phyloP scores from a whole-genome alignment of 2,888 invertebrate genomes.

The Orchestes rusci region DNA sequence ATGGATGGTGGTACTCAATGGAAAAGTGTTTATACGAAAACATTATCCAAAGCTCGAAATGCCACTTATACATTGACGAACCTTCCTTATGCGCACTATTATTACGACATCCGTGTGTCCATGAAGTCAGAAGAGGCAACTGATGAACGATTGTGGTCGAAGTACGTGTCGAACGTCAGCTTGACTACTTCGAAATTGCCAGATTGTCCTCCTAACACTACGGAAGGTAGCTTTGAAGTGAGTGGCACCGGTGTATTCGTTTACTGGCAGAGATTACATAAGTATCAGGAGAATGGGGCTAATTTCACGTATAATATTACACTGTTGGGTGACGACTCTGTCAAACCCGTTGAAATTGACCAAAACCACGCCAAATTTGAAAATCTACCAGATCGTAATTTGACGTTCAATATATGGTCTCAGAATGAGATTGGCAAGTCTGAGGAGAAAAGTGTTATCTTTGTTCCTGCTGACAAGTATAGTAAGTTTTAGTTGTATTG shows the following conservation, averaged over 20 bases:
- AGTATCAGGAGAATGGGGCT: constrained; percentile 63
- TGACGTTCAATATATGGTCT: constrained; percentile 53
- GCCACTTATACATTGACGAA: constrained; percentile 45
- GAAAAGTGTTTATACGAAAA: constrained; percentile 25
- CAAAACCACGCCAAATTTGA: constrained; percentile 55
- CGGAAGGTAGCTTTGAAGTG: constrained; percentile 65
- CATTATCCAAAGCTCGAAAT: background rate
- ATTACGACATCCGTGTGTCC: constrained; percentile 66
- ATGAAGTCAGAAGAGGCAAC: constrained; percentile 51
- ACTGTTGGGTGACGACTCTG: constrained; percentile 38
- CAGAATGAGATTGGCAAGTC: constrained; percentile 56
- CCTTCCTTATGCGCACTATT: constrained; percentile 58
- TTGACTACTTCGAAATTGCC: constrained; percentile 56
- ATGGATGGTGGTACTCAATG: constrained; percentile 46
- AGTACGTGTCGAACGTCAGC: constrained; percentile 53
- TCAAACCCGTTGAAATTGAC: constrained; percentile 22
- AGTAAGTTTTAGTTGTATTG: constrained; percentile 26
- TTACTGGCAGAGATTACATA: constrained; percentile 72
- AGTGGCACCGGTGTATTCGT: constrained; percentile 47
- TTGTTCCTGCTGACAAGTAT: constrained; percentile 46
- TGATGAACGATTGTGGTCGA: constrained; percentile 63
- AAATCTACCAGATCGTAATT: constrained; percentile 42
- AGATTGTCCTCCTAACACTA: constrained; percentile 59
- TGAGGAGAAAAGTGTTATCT: constrained; percentile 49
- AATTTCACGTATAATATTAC: constrained; percentile 64